Conservation (phyloP, 2,888 invertebrate genomes). For the Capitulum mitella region DNA sequence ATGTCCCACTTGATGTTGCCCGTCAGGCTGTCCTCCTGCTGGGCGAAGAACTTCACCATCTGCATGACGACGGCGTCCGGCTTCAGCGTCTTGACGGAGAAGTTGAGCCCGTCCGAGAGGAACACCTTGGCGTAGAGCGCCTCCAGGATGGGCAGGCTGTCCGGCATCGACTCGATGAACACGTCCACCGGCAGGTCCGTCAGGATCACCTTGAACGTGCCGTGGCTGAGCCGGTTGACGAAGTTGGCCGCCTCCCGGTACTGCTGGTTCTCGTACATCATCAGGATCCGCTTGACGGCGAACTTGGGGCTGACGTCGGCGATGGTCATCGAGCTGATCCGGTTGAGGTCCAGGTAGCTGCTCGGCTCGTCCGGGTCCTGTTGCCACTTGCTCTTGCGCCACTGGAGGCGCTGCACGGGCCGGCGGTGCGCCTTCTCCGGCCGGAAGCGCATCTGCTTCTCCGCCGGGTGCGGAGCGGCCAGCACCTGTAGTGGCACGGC, state of each 20-base stretch:
- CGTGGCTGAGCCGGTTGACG: conserved; percentile 67
- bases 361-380: conserved; percentile 35
- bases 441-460: conserved; percentile 35
- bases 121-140: conserved; percentile 59
- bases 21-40: conserved; percentile 41
- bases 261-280: conserved; percentile 78
- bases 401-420: conserved; percentile 38
- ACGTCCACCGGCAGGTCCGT: conserved; percentile 74
- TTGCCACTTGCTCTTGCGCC: conserved; percentile 39
- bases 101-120: conserved; percentile 43
- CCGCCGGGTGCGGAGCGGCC: conserved; percentile 27
- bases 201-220: conserved; percentile 61
- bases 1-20: conserved; percentile 40
- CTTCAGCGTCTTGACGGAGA: conserved; percentile 41
- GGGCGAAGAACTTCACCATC: conserved; percentile 66
- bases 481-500: conserved; percentile 31
- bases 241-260: conserved; percentile 85
- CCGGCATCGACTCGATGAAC: conserved; percentile 80
- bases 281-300: conserved; percentile 55
- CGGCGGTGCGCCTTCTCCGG: conserved; percentile 33
- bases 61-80: conserved; percentile 79
- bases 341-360: conserved; percentile 35
- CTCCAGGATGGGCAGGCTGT: conserved; percentile 76
- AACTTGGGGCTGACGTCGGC: conserved; percentile 48
- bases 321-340: conserved; percentile 41